Base-by-base conservation (phyloP, 1,140 invertebrate genomes). In the Triops longicaudatus region DNA sequence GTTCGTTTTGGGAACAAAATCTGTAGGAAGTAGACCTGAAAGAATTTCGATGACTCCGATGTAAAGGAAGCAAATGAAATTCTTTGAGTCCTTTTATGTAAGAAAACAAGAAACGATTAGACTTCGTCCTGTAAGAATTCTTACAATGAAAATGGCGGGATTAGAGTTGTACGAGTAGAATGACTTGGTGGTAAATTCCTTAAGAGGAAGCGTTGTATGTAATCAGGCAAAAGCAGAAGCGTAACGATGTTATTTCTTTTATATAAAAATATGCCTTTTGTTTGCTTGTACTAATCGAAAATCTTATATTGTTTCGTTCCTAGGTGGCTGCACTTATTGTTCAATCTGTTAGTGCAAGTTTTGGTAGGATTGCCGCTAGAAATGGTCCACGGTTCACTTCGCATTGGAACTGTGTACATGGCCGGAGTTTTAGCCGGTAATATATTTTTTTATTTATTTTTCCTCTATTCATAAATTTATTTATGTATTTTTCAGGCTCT, bases 331-430 rank as follows among this genome's bases (percentile, higher is more conserved):
- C 96, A 98, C 86, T 87, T 98, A 79, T 89, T 95, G 28, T 98
- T 98, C 87, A 98, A 98, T 86, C 89, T 98, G 79, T 88, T 94
- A 31, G 93, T 98, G 28, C 96, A 98, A 86, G 85, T 95, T 78
- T 84, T 93, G 78, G 93, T 98, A 79, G 96, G 96, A 63, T 87
- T 97, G 78, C 95, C 96, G 0, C 84, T 98, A 80, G 96, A 98
- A 86, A 98, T 98, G 95, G 94, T 97, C n/a, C 96, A 98, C 83
- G 95, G 95, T 6, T 94, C 92, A 31, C 86, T 91, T 73, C 88
- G 96, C 79, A 95, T 97, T 81, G 93, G 90, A 26, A 90, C 92
- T 76, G 93, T 98, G 76, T 98, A 98, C 85, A 90, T 96, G 86
- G 93, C 95, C 6, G 96, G 96, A 72, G 95, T 98, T 27, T 85